Base-by-base conservation (phyloP, 2,113 vertebrate species). In the Xyliphius kryptos region DNA sequence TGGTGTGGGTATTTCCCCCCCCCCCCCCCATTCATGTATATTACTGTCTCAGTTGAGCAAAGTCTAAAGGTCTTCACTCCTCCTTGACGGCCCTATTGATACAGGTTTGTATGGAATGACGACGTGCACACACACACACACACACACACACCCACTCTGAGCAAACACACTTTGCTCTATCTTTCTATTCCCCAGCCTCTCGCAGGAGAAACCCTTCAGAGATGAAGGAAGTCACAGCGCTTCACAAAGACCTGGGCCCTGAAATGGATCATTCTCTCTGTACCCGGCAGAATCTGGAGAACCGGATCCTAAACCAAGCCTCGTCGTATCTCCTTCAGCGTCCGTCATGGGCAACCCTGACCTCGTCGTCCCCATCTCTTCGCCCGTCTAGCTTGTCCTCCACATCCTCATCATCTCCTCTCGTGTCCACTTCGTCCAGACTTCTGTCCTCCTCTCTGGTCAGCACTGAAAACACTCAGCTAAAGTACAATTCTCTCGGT, bases 281-380 rank as follows among this genome's bases (percentile, higher is more conserved):
- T 37, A 84, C 64, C 64, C 73, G 61, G 1, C 21, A 19, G 50
- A 77, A 72, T 12, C 76, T 32, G 72, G 85, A 88, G 74, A 89
- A 87, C 58, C 82, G 75, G 44, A 15, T 82, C 54, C 71, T 89
- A 11, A 40, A 51, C 32, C 73, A 79, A 67, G 63, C 77, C 9
- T 8, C 52, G 6, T 44, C 73, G 0, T 11, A 2, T 2, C 56
- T 71, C 38, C 13, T 53, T 3, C 41, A 17, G 5, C 10, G 37
- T n/a, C n/a, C n/a, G n/a, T n/a, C n/a, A n/a, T n/a, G n/a, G n/a
- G n/a, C n/a, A n/a, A n/a, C n/a, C 21, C 53, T 13, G 26, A 52
- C 38, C 10, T 46, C 46, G 5, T 5, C 56, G 38, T 19, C 15
- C 15, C 66, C 69, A 1, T 38, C 68, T 10, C 67, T 55, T 40